phyloP scores from a whole-genome alignment of 2,888 invertebrate genomes.

The Onthophagus sagittarius region DNA sequence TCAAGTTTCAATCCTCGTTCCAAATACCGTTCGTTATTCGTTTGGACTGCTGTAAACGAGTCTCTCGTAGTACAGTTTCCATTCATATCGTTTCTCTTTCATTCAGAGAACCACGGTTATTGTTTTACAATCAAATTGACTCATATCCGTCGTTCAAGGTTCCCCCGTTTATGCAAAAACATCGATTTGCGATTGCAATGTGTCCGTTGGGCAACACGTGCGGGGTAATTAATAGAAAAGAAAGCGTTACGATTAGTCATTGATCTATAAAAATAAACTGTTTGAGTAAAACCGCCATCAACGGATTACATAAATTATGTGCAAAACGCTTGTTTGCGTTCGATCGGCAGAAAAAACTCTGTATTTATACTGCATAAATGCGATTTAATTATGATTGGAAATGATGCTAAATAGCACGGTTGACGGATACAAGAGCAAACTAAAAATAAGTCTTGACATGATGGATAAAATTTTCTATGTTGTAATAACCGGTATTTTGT shows the following conservation, averaged over 20 bases:
- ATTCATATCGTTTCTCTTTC: constrained; percentile 18
- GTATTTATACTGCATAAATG: not conserved
- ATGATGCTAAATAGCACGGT: not conserved
- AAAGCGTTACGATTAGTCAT: not conserved
- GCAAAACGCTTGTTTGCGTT: not conserved
- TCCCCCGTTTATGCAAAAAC: not conserved
- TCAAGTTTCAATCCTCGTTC: not conserved
- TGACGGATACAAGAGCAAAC: not conserved
- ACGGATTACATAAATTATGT: not conserved
- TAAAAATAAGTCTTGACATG: not conserved
- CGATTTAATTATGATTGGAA: not conserved
- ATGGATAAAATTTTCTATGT: not conserved
- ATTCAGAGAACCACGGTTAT: constrained; percentile 16
- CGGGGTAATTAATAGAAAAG: not conserved
- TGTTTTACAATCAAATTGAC: constrained; percentile 12
- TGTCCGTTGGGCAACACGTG: not conserved
- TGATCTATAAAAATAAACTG: not conserved
- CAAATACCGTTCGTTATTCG: not conserved
- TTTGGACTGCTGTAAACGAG: not conserved
- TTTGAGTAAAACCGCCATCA: not conserved
- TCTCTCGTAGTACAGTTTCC: not conserved
- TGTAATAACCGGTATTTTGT: not conserved
- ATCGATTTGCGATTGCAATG: not conserved
- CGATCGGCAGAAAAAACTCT: not conserved
- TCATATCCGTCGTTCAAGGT: constrained; percentile 15